These are phyloP conservation scores for Pterocles gutturalis DNA, from an alignment of 2,113 vertebrate genomes.

Conservation along the genomic window DNA sequence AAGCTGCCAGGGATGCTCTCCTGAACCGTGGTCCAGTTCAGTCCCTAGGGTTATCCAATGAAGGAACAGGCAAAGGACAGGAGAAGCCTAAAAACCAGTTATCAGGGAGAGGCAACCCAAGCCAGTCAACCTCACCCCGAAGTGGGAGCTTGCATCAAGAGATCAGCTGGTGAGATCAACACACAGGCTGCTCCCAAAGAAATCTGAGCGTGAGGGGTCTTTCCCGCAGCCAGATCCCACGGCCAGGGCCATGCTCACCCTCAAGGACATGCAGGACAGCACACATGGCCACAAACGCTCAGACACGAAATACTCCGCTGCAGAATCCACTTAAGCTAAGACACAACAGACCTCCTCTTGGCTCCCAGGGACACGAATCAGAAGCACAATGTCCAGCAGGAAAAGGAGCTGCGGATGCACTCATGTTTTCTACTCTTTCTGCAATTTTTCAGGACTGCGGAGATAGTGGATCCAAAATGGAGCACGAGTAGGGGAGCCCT, in stretches of 20 bases:
- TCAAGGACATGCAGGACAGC: neutral
- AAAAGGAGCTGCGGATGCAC: neutral
- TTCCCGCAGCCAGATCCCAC: rapidly evolving
- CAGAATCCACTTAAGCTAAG: neutral
- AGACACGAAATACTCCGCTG: too few relatives aligned
- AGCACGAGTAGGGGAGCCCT: neutral
- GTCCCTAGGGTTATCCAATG: neutral
- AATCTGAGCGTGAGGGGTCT: neutral
- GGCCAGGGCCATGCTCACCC: rapidly evolving
- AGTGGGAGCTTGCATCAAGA: neutral
- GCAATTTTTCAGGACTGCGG: neutral
- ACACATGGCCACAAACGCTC: rapidly evolving
- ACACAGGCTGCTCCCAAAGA: neutral
- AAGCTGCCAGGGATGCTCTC: neutral
- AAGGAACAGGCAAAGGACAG: neutral
- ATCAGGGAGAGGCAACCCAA: neutral
- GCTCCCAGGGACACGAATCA: rapidly evolving
- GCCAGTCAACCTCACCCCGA: neutral
- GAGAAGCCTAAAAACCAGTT: neutral
- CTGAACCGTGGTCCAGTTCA: neutral
- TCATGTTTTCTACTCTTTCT: neutral
- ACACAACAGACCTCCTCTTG: neutral
- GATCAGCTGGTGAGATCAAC: neutral
- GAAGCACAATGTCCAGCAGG: rapidly evolving
- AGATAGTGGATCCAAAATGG: neutral